Percentiles rank a stretch among this genome's conserved stretches.
Conservation (phyloP, 2,888 invertebrate species). For the Andrena bucephala region DNA sequence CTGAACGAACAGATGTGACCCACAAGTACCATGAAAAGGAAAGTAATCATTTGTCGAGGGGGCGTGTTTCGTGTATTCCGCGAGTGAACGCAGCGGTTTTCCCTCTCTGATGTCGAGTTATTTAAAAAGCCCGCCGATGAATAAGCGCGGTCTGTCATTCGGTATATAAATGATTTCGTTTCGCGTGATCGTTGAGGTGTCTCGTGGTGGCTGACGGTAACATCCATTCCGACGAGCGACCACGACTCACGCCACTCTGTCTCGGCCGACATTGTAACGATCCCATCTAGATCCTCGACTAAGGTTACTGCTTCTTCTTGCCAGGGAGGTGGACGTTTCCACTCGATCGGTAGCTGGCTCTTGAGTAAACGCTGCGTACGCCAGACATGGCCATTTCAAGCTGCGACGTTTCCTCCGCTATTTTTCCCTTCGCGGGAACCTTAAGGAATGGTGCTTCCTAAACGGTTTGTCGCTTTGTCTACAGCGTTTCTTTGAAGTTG, state of each 20-base stretch:
- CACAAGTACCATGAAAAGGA: too few relatives aligned
- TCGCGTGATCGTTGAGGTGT: slow-evolving; percentile 79
- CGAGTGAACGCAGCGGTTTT: slow-evolving; percentile 56
- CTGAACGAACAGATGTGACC: too few relatives aligned
- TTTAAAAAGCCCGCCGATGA: slow-evolving; percentile 61
- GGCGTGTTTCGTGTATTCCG: neutral
- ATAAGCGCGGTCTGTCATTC: slow-evolving; percentile 74
- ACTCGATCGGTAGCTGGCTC: slow-evolving; percentile 34
- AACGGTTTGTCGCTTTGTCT: neutral
- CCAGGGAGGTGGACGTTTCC: slow-evolving; percentile 52
- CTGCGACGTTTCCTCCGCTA: neutral
- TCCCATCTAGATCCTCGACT: slow-evolving; percentile 68
- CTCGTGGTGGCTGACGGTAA: slow-evolving; percentile 75
- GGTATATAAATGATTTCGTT: slow-evolving; percentile 80
- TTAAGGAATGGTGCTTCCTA: neutral
- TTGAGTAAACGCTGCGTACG: slow-evolving; percentile 31
- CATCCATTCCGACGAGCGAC: slow-evolving; percentile 75
- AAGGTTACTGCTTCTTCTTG: slow-evolving; percentile 60
- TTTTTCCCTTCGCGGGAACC: slow-evolving; percentile 1
- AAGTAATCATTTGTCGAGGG: neutral
- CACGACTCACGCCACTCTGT: slow-evolving; percentile 72
- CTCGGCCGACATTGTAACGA: slow-evolving; percentile 61
- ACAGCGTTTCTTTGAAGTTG: neutral
- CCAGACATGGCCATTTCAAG: slow-evolving; percentile 9
- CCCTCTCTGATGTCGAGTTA: slow-evolving; percentile 63